phyloP scores from a whole-genome alignment of 2,113 vertebrate species.

The Peromyscus californicus region DNA sequence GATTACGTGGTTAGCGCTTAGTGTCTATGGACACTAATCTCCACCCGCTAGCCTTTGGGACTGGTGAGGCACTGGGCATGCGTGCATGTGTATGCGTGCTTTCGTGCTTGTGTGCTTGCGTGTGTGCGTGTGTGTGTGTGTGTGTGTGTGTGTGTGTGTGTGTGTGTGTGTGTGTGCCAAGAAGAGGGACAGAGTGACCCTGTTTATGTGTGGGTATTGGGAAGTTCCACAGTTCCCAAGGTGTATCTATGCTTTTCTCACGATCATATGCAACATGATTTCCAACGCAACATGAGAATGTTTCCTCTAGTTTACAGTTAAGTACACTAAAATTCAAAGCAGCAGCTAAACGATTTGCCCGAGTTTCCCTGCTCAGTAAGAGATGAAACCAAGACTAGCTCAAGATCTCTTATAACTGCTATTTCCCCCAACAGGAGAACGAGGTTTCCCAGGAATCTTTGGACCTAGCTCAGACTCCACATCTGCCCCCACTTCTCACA shows the following conservation, averaged over 20 bases:
- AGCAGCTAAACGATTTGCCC: neutral
- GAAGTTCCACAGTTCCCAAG: slow-evolving; percentile 3
- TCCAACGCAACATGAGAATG: neutral
- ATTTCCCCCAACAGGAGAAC: neutral
- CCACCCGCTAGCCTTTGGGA: neutral
- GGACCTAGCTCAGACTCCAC: neutral
- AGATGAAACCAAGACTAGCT: neutral
- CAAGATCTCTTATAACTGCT: neutral
- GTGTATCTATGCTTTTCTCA: neutral
- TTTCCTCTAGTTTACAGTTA: neutral
- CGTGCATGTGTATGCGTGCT: neutral
- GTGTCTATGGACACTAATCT: neutral
- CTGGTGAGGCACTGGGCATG: neutral
- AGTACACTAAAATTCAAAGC: neutral
- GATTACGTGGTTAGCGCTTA: neutral
- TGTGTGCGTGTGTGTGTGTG: neutral
- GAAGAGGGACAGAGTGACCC: neutral
- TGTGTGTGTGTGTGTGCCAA: neutral
- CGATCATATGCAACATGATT: neutral
- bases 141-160: neutral
- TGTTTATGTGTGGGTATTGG: neutral
- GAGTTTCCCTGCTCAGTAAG: neutral
- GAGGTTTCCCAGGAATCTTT: neutral
- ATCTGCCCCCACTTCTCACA: neutral
- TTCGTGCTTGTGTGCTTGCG: neutral